Conservation (phyloP, 2,888 invertebrate genomes). For the Drosophila rellima region DNA sequence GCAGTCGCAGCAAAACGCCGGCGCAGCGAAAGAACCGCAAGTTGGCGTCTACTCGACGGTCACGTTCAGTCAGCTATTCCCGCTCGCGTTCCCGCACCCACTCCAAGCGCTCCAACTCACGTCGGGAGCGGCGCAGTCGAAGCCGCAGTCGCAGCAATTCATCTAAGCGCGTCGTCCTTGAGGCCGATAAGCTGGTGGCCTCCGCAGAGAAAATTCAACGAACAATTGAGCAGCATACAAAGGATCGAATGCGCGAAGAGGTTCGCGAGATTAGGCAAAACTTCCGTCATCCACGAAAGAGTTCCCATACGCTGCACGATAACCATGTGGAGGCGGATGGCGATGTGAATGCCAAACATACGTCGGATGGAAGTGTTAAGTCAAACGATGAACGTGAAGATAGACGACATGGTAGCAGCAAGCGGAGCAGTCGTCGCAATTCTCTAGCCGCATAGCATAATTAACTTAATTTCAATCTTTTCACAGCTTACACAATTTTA, state of each 20-base stretch:
- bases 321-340: slow-evolving; percentile 31
- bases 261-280: slow-evolving; percentile 77
- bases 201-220: slow-evolving; percentile 84
- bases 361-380: slow-evolving; percentile 3
- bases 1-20: slow-evolving; percentile 75
- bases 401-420: slow-evolving; percentile 40
- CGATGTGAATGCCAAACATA: slow-evolving; percentile 13
- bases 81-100: slow-evolving; percentile 68
- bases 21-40: slow-evolving; percentile 76
- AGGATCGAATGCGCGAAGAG: slow-evolving; percentile 81
- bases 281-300: slow-evolving; percentile 65
- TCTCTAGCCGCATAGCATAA: slow-evolving; percentile 57
- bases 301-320: slow-evolving; percentile 19
- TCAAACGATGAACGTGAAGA: slow-evolving; percentile 14
- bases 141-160: slow-evolving; percentile 60
- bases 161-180: slow-evolving; percentile 67
- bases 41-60: slow-evolving; percentile 83
- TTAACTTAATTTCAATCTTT: slow-evolving; percentile 12
- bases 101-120: slow-evolving; percentile 62
- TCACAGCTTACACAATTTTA: slow-evolving; percentile 15
- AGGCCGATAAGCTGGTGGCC: slow-evolving; percentile 82
- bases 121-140: slow-evolving; percentile 58
- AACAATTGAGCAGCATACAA: slow-evolving; percentile 81
- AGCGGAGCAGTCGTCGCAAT: slow-evolving; percentile 67
- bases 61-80: slow-evolving; percentile 80